phyloP scores from a whole-genome alignment of 2,113 vertebrate genomes.

The Pao palembangensis region DNA sequence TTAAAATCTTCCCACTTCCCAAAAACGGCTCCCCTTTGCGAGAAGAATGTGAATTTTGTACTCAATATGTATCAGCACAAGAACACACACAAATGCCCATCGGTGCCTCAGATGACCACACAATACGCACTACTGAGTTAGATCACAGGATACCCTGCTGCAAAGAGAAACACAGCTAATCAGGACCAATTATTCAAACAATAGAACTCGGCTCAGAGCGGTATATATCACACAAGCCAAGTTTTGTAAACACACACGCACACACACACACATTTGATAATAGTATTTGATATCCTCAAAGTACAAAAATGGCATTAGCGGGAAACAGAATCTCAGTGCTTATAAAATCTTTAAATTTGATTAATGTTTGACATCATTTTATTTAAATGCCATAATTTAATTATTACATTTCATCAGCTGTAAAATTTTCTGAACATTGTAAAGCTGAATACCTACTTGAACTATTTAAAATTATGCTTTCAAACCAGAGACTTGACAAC shows the following conservation, averaged over 20 bases:
- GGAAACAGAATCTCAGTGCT: no score
- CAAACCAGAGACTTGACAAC: not conserved
- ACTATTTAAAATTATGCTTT: not conserved
- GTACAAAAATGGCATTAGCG: no score
- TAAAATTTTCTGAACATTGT: slow-evolving; percentile 3
- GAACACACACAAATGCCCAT: no score
- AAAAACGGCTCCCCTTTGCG: no score
- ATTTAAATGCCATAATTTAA: no score
- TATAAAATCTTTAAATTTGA: no score
- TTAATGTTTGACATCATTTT: no score
- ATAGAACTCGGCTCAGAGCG: not conserved
- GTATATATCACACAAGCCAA: not conserved
- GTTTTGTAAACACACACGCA: slow-evolving; percentile 19
- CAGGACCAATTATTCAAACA: slow-evolving; percentile 41
- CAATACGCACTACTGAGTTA: slow-evolving; percentile 8
- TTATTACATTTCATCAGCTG: not conserved
- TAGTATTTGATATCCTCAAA: no score
- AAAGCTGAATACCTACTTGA: not conserved
- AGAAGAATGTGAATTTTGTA: no score
- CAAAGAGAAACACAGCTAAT: slow-evolving; percentile 30
- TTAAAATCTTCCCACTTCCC: no score
- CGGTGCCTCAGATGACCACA: no score
- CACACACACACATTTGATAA: not conserved
- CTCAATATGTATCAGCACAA: no score
- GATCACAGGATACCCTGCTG: slow-evolving; percentile 19